Evolutionary conservation across 2,797 vertebrate species (phyloP), one percentile per base, ranked within the genome.

Genomic region (Esox masquinongy): DNA sequence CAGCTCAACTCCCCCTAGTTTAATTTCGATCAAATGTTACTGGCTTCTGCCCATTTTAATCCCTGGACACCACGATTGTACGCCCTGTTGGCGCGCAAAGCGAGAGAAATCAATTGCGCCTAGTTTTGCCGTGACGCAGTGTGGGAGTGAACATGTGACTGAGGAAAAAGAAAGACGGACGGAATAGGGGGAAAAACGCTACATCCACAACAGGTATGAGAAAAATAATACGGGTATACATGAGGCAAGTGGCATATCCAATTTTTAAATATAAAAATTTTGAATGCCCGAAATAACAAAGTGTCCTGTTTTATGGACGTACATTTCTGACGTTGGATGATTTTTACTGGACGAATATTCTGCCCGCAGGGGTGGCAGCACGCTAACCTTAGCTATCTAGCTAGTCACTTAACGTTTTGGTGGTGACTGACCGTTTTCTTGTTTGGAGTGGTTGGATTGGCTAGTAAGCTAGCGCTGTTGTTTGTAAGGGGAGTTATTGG

Each of bases 101-200:
- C 1, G 22, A 61, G 9, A 24, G n/a, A 24, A 2, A 26, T 3
- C 22, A 14, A 26, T 2, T 61, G 29, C 6, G 16, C 64, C 16
- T 9, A 3, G 64, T 29, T 66, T 66, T 17, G 29, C 15, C 24
- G 31, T 17, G 64, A 31, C 14, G 24, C 64, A 31, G 69, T 59
- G 17, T 36, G 29, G 22, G 19, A 39, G 15, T 12, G 2, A 73
- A 22, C 71, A 73, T 50, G 71, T 73, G 71, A 73, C 71, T 36
- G 14, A 15, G 15, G 43, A 4, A 22, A 31, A 73, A 14, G 34
- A 43, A 72, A 59, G n/a, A 31, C n/a, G 19, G 34, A 6, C 17
- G 31, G 39, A 24, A 7, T 6, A 39, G 31, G 34, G 5, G 5
- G 12, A 59, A 59, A n/a, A 1, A 56, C 34, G 22, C 56, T 26